phyloP scores from a whole-genome alignment of 2,888 invertebrate species.

The Drosophila prostipennis region DNA sequence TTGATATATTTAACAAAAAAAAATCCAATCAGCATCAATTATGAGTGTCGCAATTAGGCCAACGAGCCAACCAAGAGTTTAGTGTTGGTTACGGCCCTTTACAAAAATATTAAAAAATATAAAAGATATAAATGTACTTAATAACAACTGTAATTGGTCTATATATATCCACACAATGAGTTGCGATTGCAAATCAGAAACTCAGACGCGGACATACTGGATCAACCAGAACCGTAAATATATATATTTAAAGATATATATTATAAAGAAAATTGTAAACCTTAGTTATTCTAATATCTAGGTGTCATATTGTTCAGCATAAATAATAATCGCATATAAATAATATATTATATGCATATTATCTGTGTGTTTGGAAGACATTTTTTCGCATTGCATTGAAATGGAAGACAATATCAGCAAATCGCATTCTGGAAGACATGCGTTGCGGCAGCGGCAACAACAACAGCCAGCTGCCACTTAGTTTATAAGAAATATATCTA shows the following conservation, averaged over 20 bases:
- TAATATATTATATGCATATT: slow-evolving; percentile 44
- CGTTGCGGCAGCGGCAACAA: slow-evolving; percentile 55
- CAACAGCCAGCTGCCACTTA: slow-evolving; percentile 55
- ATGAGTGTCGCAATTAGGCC: slow-evolving; percentile 48
- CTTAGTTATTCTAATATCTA: slow-evolving; percentile 38
- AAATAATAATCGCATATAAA: slow-evolving; percentile 40
- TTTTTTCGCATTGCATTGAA: slow-evolving; percentile 67
- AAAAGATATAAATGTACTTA: slow-evolving; percentile 41
- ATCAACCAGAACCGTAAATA: slow-evolving; percentile 76
- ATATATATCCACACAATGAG: slow-evolving; percentile 61
- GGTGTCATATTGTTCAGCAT: slow-evolving; percentile 42
- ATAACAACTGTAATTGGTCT: slow-evolving; percentile 57
- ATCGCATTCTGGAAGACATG: slow-evolving; percentile 81
- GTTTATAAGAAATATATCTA: slow-evolving; percentile 57
- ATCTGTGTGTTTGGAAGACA: slow-evolving; percentile 78
- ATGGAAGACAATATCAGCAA: slow-evolving; percentile 67
- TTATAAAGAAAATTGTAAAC: slow-evolving; percentile 43
- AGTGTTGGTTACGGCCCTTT: slow-evolving; percentile 74
- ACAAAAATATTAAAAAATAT: slow-evolving; percentile 14
- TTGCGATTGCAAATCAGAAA: slow-evolving; percentile 75
- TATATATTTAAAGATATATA: slow-evolving; percentile 62
- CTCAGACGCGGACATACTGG: slow-evolving; percentile 68
- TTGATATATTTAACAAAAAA: no score
- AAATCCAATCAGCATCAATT: slow-evolving; percentile 62
- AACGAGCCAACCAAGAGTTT: slow-evolving; percentile 77